phyloP scores from a whole-genome alignment of 2,888 invertebrate species.

The Nomada fabriciana region DNA sequence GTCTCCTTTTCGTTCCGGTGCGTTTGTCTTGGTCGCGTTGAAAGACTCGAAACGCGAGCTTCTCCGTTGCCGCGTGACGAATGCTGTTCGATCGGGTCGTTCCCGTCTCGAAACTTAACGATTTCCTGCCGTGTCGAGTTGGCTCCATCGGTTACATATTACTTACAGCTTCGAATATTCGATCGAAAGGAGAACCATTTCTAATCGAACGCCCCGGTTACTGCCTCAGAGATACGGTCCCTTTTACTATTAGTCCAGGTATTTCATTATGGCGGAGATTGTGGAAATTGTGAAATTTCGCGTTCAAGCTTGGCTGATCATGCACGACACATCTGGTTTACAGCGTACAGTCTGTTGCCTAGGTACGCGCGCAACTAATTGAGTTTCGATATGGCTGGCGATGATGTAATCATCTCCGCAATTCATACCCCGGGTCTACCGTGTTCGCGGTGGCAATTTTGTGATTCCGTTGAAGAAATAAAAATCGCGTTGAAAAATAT shows the following conservation, averaged over 20 bases:
- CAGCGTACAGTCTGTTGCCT: background rate
- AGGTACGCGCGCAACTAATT: slow-evolving; percentile 1
- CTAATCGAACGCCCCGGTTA: background rate
- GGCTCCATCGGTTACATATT: background rate
- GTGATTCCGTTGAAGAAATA: background rate
- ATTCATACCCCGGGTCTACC: background rate
- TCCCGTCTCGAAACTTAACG: background rate
- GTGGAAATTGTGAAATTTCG: slow-evolving; percentile 15
- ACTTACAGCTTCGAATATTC: too few species aligned
- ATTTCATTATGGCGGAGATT: background rate
- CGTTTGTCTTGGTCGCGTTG: slow-evolving; percentile 24
- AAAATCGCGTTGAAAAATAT: slow-evolving; percentile 9
- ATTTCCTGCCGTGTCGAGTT: background rate
- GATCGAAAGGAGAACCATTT: background rate
- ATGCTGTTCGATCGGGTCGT: background rate
- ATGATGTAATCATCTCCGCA: background rate
- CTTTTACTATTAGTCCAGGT: background rate
- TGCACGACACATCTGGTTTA: slow-evolving; percentile 16
- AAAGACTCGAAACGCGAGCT: slow-evolving; percentile 14
- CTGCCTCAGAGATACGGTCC: background rate
- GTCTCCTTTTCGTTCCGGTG: slow-evolving; percentile 15
- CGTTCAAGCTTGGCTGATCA: slow-evolving; percentile 29
- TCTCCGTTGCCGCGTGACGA: background rate
- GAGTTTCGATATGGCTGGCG: background rate
- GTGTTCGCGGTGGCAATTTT: background rate